Evolutionary conservation across 1,140 invertebrate genomes (phyloP).

Genomic region (Pinna nobilis): DNA sequence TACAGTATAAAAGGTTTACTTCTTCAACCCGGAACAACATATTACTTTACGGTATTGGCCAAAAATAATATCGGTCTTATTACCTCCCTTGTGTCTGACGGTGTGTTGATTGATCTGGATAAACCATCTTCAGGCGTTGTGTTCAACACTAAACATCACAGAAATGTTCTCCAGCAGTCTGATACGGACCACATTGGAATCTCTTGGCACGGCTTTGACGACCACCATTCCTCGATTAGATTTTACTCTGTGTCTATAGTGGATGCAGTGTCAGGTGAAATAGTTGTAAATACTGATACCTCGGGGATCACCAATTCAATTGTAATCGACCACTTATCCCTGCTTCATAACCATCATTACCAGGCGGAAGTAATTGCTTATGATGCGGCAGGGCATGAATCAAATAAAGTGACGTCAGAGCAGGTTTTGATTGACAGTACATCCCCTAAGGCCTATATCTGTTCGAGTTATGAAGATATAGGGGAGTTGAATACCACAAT

Average conservation of each 20-base stretch:
- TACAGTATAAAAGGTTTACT: no score
- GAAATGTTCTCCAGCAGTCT: constrained; percentile 21
- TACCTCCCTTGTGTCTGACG: constrained; percentile 42
- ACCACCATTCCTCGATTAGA: constrained; percentile 41
- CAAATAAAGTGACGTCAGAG: not conserved
- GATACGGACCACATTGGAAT: constrained; percentile 8
- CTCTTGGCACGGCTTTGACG: constrained; percentile 56
- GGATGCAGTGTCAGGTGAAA: not conserved
- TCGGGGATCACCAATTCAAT: not conserved
- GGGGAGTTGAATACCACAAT: no score
- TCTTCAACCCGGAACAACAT: constrained; percentile 19
- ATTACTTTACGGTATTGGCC: constrained; percentile 37
- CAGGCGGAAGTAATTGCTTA: not conserved
- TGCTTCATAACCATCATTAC: constrained; percentile 4
- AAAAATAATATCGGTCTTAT: constrained; percentile 20
- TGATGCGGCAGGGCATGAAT: not conserved
- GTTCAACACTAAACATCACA: constrained; percentile 39
- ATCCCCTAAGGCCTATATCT: no score
- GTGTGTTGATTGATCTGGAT: constrained; percentile 42
- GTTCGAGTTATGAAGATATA: no score
- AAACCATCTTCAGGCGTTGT: constrained; percentile 42
- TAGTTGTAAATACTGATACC: not conserved
- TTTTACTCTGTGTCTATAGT: constrained; percentile 14
- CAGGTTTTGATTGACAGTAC: constrained; percentile 8
- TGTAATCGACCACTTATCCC: not conserved